Conservation (phyloP, 2,888 invertebrate species). For the Cetonia aurata region DNA sequence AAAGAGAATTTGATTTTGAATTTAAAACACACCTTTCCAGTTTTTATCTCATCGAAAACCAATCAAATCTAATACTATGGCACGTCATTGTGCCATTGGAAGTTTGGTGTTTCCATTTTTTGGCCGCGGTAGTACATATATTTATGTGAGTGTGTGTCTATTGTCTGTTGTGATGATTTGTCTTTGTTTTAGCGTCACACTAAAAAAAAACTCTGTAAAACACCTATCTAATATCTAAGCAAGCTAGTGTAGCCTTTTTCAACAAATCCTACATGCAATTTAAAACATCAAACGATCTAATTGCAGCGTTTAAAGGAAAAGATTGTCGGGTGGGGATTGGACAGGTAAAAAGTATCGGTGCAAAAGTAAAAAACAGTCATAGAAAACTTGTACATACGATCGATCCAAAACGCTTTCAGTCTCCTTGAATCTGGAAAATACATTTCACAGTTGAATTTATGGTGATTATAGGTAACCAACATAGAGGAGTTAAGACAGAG, state of each 20-base stretch:
- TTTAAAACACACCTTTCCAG: too few relatives aligned
- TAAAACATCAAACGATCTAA: conserved; percentile 34
- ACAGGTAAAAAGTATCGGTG: conserved; percentile 15
- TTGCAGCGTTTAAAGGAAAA: conserved; percentile 13
- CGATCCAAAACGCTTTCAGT: conserved; percentile 85
- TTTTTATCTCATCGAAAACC: too few relatives aligned
- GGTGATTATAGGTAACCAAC: background rate
- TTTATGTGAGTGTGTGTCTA: too few relatives aligned
- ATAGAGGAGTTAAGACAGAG: too few relatives aligned
- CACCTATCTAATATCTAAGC: conserved; percentile 30
- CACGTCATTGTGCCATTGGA: too few relatives aligned
- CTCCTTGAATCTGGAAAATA: conserved; percentile 87
- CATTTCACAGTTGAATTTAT: conserved; percentile 47
- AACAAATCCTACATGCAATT: conserved; percentile 32
- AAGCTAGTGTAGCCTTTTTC: conserved; percentile 29
- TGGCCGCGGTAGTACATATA: too few relatives aligned
- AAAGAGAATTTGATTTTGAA: too few relatives aligned
- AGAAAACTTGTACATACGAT: conserved; percentile 80
- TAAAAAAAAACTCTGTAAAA: conserved; percentile 14
- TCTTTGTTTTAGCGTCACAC: conserved; percentile 22
- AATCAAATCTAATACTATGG: too few relatives aligned
- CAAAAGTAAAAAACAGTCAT: conserved; percentile 62
- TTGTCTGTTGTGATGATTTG: background rate
- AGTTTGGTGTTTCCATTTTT: too few relatives aligned
- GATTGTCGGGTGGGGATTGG: background rate